Conservation (phyloP, 2,797 vertebrate genomes). For the Malurus splendens region DNA sequence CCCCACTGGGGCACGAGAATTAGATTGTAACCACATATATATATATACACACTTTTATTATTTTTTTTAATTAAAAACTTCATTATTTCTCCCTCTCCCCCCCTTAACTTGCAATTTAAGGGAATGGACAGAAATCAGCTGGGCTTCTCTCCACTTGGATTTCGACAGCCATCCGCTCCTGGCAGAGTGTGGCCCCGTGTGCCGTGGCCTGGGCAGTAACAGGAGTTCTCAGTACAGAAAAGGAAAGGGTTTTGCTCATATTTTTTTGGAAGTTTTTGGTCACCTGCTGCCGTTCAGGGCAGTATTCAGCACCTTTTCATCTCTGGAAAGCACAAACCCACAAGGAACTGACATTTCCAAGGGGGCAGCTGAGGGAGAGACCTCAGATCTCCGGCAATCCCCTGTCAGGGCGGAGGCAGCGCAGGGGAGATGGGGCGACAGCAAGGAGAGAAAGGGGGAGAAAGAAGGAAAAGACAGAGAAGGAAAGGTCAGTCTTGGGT, state of each 20-base stretch:
- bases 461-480: conserved; percentile 24
- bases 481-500: not conserved
- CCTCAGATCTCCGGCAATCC: not conserved
- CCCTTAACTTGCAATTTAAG: conserved; percentile 49
- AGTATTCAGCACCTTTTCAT: conserved; percentile 27
- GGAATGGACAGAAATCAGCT: conserved; percentile 40
- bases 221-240: not conserved
- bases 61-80: conserved; percentile 72
- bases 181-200: not conserved
- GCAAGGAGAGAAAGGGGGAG: not conserved
- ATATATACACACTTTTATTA: conserved; percentile 64
- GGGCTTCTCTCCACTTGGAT: conserved; percentile 15
- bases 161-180: not conserved
- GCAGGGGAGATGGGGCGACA: not conserved
- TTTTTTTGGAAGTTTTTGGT: conserved; percentile 33
- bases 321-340: conserved; percentile 33
- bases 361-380: not conserved
- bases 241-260: not conserved
- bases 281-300: conserved; percentile 25
- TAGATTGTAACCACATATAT: conserved; percentile 70
- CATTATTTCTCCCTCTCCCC: conserved; percentile 57
- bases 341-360: not conserved
- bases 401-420: not conserved
- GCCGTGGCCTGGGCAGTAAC: not conserved
- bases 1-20: conserved; percentile 72